Evolutionary conservation across 2,888 invertebrate species (phyloP), one percentile per base, ranked within the genome.

Genomic region (Stenchaetothrips biformis): DNA sequence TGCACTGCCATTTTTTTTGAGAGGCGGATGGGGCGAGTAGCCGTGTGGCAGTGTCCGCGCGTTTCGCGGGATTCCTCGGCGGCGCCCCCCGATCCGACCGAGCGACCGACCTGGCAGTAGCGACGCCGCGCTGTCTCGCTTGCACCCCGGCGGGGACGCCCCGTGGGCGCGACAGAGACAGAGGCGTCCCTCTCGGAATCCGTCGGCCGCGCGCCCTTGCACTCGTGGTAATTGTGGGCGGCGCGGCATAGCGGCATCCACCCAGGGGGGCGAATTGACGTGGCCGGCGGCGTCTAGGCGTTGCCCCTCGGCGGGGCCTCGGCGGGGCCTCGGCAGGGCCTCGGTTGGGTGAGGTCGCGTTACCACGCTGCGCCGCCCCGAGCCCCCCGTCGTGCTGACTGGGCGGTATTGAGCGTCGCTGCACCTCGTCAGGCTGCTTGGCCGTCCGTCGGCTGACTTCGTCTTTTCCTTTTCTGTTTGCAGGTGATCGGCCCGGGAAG

Each of bases 281-380:
- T 82, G 79, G 78, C 80, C 79, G 77, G 81, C 78, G 79, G 81
- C 8, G 81, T 80, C 13, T 78, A 81, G 74, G 81, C 80, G 53
- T 84, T 83, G 18, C 84, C 84, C 9, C 85, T 84, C 78, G 85
- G 84, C 78, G 87, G 86, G 86, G 85, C 86, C 83, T 86, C 83
- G 85, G 86, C 85, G 86, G 16, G 84, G 83, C 59, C 83, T 81
- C 67, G 81, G 18, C 67, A 80, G 78, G 77, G 79, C 59, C 18
- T 16, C 67, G 62, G 82, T 81, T 21, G 80, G 79, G 59, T 77
- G 83, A 21, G 79, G 80, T 47, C 78, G 79, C 18, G 62, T 78
- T 77, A 74, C 80, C 49, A 48, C 74, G 79, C 25, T 48, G 48
- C 78, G 77, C 25, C 78, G 81, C 47, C 81, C 80, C 48, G 79